Conservation (phyloP, 1,140 invertebrate genomes). For the Pentalonia nigronervosa region DNA sequence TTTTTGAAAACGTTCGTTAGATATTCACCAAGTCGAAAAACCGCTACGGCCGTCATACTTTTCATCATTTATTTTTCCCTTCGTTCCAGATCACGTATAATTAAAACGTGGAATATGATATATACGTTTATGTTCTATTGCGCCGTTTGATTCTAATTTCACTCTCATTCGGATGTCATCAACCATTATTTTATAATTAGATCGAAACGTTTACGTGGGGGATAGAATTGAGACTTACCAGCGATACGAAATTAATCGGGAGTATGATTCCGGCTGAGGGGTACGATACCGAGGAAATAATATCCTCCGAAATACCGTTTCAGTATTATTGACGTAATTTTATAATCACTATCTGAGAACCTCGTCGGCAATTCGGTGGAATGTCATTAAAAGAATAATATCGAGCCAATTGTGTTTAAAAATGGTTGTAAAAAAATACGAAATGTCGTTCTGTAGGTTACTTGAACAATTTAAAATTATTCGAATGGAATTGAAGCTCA, state of each 20-base stretch:
- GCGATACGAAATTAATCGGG: not conserved
- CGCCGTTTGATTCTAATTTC: not conserved
- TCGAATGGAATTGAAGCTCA: not conserved
- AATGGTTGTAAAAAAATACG: not conserved
- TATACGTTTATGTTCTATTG: not conserved
- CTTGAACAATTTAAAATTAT: not conserved
- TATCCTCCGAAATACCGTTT: not conserved
- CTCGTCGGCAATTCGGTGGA: not conserved
- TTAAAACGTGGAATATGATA: not conserved
- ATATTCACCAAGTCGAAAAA: not conserved
- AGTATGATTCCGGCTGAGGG: not conserved
- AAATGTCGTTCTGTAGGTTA: not conserved
- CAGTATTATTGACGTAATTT: not conserved
- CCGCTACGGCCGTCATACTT: not conserved
- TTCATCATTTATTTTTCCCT: not conserved
- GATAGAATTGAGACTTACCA: not conserved
- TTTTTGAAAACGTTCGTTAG: not conserved
- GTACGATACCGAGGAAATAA: not conserved
- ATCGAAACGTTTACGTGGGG: not conserved
- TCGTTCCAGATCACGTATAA: not conserved
- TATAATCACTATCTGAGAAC: not conserved
- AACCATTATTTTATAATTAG: not conserved
- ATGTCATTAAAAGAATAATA: not conserved
- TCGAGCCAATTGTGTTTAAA: not conserved
- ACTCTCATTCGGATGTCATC: not conserved